Percentiles rank a stretch among this genome's conserved stretches.
phyloP scores from a whole-genome alignment of 1,140 invertebrate species.

The Metopolophium dirhodum region DNA sequence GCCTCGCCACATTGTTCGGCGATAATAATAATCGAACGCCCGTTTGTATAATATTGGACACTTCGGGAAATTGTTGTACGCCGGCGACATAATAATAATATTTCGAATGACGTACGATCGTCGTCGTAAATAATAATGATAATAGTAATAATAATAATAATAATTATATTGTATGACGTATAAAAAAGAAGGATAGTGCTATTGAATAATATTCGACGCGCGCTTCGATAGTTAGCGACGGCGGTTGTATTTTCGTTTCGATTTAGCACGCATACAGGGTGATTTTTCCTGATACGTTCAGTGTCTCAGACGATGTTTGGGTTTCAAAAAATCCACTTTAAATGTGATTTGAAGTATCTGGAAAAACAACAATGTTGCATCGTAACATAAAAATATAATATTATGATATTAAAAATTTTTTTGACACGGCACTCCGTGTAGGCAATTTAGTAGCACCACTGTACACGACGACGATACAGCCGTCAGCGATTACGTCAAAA shows the following conservation, averaged over 20 bases:
- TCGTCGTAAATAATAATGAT: neutral
- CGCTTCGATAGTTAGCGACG: neutral
- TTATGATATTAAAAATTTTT: neutral
- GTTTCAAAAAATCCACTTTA: neutral
- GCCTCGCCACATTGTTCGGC: neutral
- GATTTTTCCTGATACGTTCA: neutral
- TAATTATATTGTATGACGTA: neutral
- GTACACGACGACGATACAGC: neutral
- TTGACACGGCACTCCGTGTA: neutral
- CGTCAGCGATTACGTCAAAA: neutral
- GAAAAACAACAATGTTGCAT: neutral
- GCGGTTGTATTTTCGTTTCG: neutral
- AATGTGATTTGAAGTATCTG: neutral
- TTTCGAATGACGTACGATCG: neutral
- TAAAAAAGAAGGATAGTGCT: neutral
- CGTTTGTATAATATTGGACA: slow-evolving; percentile 18
- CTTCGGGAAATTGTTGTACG: slow-evolving; percentile 17
- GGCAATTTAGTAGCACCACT: neutral
- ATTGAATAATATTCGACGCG: neutral
- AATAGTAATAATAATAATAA: neutral
- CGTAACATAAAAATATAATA: neutral
- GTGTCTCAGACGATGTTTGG: neutral
- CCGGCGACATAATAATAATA: neutral
- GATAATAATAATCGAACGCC: slow-evolving; percentile 15
- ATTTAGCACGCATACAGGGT: neutral